Evolutionary conservation across 2,113 vertebrate species (phyloP).

Genomic region (Clarias magur): DNA sequence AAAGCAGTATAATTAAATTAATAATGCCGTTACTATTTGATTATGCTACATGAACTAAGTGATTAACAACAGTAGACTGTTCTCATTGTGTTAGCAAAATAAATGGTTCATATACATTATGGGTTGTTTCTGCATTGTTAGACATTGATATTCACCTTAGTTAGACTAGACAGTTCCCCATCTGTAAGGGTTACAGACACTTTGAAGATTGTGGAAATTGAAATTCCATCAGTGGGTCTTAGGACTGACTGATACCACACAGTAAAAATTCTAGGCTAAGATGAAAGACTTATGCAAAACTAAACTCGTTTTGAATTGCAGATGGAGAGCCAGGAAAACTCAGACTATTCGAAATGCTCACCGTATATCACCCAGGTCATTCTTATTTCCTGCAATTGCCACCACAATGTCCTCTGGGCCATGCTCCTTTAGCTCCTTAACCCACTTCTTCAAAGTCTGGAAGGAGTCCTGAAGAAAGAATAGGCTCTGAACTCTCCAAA

Average conservation of each 20-base stretch:
- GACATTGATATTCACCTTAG: neutral
- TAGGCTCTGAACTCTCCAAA: neutral
- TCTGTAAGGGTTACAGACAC: neutral
- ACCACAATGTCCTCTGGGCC: slow-evolving; percentile 97
- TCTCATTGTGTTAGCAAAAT: neutral
- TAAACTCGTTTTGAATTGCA: neutral
- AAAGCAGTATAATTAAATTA: neutral
- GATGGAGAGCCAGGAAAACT: neutral
- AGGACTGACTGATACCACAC: neutral
- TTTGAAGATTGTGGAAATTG: neutral
- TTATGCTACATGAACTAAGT: neutral
- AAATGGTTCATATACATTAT: neutral
- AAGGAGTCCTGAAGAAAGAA: slow-evolving; percentile 86
- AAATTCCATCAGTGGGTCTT: neutral
- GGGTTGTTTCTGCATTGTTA: neutral
- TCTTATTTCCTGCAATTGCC: slow-evolving; percentile 97
- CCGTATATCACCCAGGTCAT: slow-evolving; percentile 96
- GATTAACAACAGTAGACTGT: neutral
- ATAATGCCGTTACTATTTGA: neutral
- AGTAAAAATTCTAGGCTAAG: neutral
- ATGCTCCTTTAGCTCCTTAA: slow-evolving; percentile 96
- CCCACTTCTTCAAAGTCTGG: slow-evolving; percentile 98
- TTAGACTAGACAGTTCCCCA: neutral
- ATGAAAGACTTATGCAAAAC: neutral
- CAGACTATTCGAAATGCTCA: slow-evolving; percentile 56